A percentile compares a stretch with the other conserved stretches of the same genome.
Evolutionary conservation across 2,888 invertebrate species (phyloP).

Genomic region (Ganaspis brasiliensis): DNA sequence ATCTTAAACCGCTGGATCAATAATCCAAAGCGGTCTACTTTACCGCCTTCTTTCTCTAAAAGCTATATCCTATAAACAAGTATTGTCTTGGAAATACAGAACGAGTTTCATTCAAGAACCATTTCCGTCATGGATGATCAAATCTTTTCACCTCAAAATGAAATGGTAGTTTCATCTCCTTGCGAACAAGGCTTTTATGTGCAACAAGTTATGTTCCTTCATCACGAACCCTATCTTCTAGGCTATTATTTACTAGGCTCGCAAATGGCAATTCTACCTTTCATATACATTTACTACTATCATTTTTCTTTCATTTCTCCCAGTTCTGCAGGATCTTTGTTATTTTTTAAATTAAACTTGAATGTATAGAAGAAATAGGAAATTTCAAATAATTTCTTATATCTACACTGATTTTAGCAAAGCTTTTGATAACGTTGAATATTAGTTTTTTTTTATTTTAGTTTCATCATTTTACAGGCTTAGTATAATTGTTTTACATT

Average conservation of each 20-base stretch:
- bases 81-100: slow-evolving; percentile 32
- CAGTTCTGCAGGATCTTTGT: no score
- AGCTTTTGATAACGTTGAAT: no score
- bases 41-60: slow-evolving; percentile 30
- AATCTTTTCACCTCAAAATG: slow-evolving; percentile 22
- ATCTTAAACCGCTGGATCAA: slow-evolving; percentile 39
- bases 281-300: neutral
- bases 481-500: no score
- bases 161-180: slow-evolving; percentile 30
- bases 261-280: neutral
- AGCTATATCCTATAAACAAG: slow-evolving; percentile 44
- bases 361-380: no score
- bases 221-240: neutral
- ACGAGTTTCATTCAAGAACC: slow-evolving; percentile 42
- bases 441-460: no score
- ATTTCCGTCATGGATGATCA: slow-evolving; percentile 37
- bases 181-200: slow-evolving; percentile 24
- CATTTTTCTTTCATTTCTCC: neutral
- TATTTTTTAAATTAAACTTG: no score
- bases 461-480: no score
- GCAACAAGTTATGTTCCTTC: slow-evolving; percentile 31
- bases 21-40: slow-evolving; percentile 42
- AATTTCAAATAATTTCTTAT: no score
- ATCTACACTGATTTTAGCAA: no score
- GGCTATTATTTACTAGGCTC: neutral